Conservation (phyloP, 2,888 invertebrate species). For the Sminthurinus aureus region DNA sequence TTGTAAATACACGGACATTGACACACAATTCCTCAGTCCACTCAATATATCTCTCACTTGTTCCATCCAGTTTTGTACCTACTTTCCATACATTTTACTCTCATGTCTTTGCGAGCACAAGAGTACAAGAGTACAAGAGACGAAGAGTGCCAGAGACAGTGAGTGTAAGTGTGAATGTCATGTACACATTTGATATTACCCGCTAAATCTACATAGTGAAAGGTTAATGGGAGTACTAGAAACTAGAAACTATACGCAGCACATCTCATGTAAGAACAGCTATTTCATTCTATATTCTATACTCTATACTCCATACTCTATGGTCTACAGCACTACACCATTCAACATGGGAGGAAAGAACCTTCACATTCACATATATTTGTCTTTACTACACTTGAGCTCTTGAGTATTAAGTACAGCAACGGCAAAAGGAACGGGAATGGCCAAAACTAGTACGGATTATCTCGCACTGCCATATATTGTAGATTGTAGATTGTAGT, state of each 20-base stretch:
- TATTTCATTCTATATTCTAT: too few relatives aligned
- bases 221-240: conserved; percentile 15
- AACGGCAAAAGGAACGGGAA: too few relatives aligned
- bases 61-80: background rate
- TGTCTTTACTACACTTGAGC: too few relatives aligned
- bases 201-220: conserved; percentile 14
- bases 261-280: too few relatives aligned
- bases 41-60: background rate
- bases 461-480: too few relatives aligned
- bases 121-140: background rate
- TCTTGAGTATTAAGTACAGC: too few relatives aligned
- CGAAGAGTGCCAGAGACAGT: background rate
- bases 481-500: background rate
- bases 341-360: too few relatives aligned
- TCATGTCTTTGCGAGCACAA: background rate
- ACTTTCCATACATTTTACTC: background rate
- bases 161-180: background rate
- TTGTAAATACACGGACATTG: too few relatives aligned
- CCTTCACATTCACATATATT: too few relatives aligned
- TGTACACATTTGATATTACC: background rate
- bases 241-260: background rate
- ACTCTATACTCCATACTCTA: background rate
- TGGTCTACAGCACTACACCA: background rate
- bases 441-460: too few relatives aligned
- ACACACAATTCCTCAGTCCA: background rate